These are phyloP conservation scores for Rhopilema esculentum DNA, from an alignment of 30 jellyfish, hydroid and myxozoan genomes.

Conservation along the genomic window DNA sequence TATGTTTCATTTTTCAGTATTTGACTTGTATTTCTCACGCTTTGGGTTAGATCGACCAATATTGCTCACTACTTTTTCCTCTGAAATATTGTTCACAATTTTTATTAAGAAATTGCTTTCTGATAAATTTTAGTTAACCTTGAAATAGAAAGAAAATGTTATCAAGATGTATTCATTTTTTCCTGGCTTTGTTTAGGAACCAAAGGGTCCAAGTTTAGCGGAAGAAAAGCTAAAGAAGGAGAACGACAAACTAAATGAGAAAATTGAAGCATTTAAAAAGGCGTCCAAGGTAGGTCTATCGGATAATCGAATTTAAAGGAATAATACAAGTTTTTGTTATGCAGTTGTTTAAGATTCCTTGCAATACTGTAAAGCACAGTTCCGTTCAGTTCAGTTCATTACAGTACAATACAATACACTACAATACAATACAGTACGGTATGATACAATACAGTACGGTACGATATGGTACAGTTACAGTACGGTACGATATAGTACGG, in stretches of 20 bases:
- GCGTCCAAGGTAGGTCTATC: constrained; percentile 74
- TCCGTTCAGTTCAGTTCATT: no score
- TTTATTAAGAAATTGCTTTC: not conserved
- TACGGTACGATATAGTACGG: no score
- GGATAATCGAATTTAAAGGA: no score
- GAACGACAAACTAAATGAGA: constrained; percentile 84
- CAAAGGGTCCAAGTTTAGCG: constrained; percentile 77
- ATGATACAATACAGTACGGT: no score
- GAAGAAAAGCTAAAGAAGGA: constrained; percentile 81
- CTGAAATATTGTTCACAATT: not conserved
- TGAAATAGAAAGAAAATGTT: not conserved
- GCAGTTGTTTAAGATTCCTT: no score
- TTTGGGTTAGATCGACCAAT: not conserved
- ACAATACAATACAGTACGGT: no score
- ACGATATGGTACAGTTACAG: no score
- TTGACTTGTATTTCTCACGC: not conserved
- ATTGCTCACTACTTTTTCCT: not conserved
- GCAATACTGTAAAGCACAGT: no score
- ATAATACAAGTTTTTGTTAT: not conserved
- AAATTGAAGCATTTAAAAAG: constrained; percentile 81
- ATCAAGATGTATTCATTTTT: not conserved
- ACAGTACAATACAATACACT: no score
- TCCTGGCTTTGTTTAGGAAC: constrained; percentile 62
- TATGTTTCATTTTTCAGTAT: not conserved
- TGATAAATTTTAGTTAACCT: not conserved